Conservation (phyloP, 2,888 invertebrate genomes). For the Lasioglossum vierecki region DNA sequence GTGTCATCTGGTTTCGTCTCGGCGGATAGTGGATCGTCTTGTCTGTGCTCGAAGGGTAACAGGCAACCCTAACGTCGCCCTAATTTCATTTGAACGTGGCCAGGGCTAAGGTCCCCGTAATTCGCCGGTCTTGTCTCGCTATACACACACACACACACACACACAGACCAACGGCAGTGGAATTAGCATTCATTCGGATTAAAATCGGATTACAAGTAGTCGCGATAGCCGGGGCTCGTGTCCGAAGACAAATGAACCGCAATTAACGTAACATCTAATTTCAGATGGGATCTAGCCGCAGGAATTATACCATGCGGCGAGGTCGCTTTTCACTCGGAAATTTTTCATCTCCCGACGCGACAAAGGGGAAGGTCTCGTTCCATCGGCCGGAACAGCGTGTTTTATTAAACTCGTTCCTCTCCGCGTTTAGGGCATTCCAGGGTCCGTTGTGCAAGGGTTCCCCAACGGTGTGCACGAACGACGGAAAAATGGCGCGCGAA, state of each 20-base stretch:
- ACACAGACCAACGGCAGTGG: neutral
- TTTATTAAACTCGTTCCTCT: slow-evolving; percentile 36
- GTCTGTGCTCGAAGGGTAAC: slow-evolving; percentile 14
- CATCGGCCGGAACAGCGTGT: neutral
- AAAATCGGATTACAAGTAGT: slow-evolving; percentile 44
- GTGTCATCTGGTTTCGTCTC: neutral
- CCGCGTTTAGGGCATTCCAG: neutral
- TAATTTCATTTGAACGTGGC: slow-evolving; percentile 43
- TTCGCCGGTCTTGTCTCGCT: slow-evolving; percentile 26
- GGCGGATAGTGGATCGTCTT: neutral
- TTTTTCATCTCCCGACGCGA: slow-evolving; percentile 23
- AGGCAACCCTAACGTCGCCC: slow-evolving; percentile 17
- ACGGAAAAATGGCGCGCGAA: slow-evolving; percentile 7
- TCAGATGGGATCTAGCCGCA: neutral
- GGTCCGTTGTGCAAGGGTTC: neutral
- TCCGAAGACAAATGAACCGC: slow-evolving; percentile 40
- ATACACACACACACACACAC: neutral
- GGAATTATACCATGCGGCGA: neutral
- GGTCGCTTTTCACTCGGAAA: slow-evolving; percentile 19
- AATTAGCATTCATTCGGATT: slow-evolving; percentile 55
- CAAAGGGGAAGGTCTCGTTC: neutral
- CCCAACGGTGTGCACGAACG: neutral
- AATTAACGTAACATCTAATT: slow-evolving; percentile 47
- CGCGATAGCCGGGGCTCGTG: slow-evolving; percentile 24
- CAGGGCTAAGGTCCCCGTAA: slow-evolving; percentile 28